These are phyloP conservation scores for Arvicola amphibius DNA, from an alignment of 2,797 vertebrate genomes.

Conservation along the genomic window DNA sequence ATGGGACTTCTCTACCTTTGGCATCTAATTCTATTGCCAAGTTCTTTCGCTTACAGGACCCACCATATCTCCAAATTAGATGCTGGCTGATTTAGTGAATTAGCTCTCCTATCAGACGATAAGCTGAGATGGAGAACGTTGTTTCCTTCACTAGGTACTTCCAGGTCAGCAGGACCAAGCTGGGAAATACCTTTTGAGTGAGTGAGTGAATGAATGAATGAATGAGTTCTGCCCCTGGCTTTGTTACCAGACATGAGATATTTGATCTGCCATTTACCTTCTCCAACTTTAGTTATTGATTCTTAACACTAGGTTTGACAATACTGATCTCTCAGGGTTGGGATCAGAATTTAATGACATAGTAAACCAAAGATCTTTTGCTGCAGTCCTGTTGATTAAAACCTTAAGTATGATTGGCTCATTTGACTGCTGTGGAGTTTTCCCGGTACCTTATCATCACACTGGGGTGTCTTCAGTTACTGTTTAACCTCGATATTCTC, in stretches of 20 bases:
- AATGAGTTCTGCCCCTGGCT: not conserved
- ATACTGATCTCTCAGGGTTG: not conserved
- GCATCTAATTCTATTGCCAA: not conserved
- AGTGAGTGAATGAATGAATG: not conserved
- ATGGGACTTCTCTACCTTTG: not conserved
- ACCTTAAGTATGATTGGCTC: not conserved
- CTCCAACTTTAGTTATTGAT: not conserved
- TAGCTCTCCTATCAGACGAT: not conserved
- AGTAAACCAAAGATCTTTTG: not conserved
- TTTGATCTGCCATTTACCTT: not conserved
- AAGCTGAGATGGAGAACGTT: not conserved
- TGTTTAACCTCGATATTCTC: not conserved
- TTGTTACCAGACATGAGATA: not conserved
- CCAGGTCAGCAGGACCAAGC: too few species aligned
- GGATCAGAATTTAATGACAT: not conserved
- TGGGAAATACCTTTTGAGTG: not conserved
- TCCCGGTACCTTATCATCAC: not conserved
- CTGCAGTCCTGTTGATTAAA: not conserved
- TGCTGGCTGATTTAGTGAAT: not conserved
- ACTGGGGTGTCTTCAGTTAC: not conserved
- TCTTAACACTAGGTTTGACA: not conserved
- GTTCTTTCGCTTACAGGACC: not conserved
- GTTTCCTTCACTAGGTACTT: not conserved
- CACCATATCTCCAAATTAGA: slow-evolving; percentile 19
- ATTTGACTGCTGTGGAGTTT: not conserved